phyloP scores from a whole-genome alignment of 2,888 invertebrate genomes.

The Nematopogon swammerdamellus region DNA sequence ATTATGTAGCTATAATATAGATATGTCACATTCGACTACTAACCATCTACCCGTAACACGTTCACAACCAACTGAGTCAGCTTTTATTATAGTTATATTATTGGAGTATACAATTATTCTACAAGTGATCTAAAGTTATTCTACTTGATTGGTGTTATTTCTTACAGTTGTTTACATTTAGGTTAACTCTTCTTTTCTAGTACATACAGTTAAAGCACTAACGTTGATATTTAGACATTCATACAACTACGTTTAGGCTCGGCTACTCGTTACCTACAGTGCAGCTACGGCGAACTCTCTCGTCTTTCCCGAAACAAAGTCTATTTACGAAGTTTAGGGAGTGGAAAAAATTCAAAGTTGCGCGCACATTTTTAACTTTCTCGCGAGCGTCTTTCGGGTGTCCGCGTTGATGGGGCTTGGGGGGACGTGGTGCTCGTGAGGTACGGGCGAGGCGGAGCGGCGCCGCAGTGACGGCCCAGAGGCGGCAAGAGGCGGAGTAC shows the following conservation, averaged over 20 bases:
- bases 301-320: too few species aligned
- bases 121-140: slow-evolving; percentile 4
- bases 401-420: too few species aligned
- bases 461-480: too few species aligned
- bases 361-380: slow-evolving; percentile 1
- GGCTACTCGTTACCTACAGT: too few species aligned
- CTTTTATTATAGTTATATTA: slow-evolving; percentile 14
- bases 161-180: slow-evolving; percentile 3
- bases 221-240: background rate
- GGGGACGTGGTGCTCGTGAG: too few species aligned
- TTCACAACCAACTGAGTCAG: slow-evolving; percentile 32
- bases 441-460: too few species aligned
- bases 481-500: background rate
- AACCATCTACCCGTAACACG: slow-evolving; percentile 1
- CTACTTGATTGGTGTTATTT: slow-evolving; percentile 3
- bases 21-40: slow-evolving; percentile 4
- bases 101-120: slow-evolving; percentile 4
- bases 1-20: too few species aligned
- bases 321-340: too few species aligned
- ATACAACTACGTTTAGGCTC: too few species aligned
- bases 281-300: too few species aligned
- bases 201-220: background rate
- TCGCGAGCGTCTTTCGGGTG: background rate
- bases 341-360: too few species aligned
- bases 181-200: slow-evolving; percentile 2